Evolutionary conservation across 2,113 vertebrate species (phyloP).

Genomic region (Epinephelus lanceolatus): DNA sequence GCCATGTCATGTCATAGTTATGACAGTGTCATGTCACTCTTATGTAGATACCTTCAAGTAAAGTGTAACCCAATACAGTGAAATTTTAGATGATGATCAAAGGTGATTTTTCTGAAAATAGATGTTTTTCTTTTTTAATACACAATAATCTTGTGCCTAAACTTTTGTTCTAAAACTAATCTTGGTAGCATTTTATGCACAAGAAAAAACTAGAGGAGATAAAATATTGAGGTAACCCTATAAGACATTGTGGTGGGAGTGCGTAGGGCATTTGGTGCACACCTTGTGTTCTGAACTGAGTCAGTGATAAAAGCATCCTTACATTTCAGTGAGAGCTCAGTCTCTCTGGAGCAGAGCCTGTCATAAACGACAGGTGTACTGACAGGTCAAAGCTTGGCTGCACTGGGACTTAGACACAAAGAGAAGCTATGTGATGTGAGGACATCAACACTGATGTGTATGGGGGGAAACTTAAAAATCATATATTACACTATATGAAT

Average conservation of each 20-base stretch:
- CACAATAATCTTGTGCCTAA: not conserved
- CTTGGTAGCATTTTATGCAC: not conserved
- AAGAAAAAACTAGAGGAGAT: not conserved
- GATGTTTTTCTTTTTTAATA: not conserved
- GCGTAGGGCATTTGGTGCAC: not conserved
- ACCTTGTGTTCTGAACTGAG: conserved; percentile 19
- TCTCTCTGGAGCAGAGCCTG: conserved; percentile 24
- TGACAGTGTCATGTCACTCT: too few species aligned
- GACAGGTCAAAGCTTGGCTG: conserved; percentile 25
- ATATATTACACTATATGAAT: not conserved
- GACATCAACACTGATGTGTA: not conserved
- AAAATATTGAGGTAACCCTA: not conserved
- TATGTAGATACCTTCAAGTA: too few species aligned
- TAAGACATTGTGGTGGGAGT: not conserved
- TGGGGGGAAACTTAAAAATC: not conserved
- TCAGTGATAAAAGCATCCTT: conserved; percentile 23
- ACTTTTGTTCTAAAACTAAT: not conserved
- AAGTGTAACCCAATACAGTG: not conserved
- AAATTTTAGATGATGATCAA: conserved; percentile 3
- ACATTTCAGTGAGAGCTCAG: conserved; percentile 19
- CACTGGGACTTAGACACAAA: conserved; percentile 6
- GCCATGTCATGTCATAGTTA: too few species aligned
- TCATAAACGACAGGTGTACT: conserved; percentile 19
- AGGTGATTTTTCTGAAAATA: not conserved
- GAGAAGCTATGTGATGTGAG: conserved; percentile 18